These are phyloP conservation scores for Caenorhabditis inopinata DNA, from an alignment of 1,140 invertebrate species.

Conservation along the genomic window DNA sequence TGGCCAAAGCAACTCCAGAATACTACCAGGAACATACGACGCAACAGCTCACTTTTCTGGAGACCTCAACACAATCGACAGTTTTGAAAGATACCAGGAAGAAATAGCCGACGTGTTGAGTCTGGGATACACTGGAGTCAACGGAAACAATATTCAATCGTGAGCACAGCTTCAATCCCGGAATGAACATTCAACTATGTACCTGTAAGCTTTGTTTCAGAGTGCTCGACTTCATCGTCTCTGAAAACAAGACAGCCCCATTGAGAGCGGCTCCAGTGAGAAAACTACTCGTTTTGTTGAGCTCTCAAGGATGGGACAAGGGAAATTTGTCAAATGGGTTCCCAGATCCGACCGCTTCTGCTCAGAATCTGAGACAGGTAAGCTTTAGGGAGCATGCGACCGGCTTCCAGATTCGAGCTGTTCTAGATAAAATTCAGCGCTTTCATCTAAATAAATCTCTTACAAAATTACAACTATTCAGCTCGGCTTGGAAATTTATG, in stretches of 20 bases:
- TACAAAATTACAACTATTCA: no score
- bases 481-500: slow-evolving; percentile 14
- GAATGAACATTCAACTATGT: background rate
- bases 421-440: no score
- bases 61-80: background rate
- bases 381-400: no score
- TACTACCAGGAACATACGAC: slow-evolving; percentile 12
- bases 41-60: background rate
- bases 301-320: slow-evolving; percentile 36
- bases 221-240: background rate
- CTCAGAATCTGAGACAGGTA: background rate
- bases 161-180: background rate
- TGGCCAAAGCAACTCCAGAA: background rate
- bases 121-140: slow-evolving; percentile 31
- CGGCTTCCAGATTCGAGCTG: no score
- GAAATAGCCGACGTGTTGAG: background rate
- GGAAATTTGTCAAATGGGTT: slow-evolving; percentile 2
- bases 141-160: slow-evolving; percentile 40
- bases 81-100: background rate
- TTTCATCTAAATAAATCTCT: no score
- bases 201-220: background rate
- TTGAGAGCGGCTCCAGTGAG: background rate
- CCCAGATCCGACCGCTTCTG: background rate
- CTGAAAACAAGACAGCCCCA: background rate
- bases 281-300: background rate